Conservation (phyloP, 2,113 vertebrate genomes). For the Mormyrus lacerda region DNA sequence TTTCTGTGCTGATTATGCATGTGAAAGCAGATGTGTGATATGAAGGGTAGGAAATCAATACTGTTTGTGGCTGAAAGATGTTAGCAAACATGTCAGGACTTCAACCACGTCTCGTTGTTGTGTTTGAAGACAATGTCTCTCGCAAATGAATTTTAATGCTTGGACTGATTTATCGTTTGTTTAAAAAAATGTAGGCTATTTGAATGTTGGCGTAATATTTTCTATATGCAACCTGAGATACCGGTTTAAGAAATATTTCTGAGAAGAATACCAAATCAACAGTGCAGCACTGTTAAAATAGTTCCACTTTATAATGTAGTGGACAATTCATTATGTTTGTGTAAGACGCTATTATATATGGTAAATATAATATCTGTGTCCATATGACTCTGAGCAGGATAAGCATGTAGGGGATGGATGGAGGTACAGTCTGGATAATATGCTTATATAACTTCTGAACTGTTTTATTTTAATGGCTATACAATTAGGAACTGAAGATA, state of each 20-base stretch:
- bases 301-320: background rate
- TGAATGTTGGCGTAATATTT: background rate
- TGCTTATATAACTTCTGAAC: background rate
- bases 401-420: background rate
- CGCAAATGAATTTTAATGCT: conserved; percentile 29
- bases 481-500: background rate
- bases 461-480: background rate
- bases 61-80: conserved; percentile 37
- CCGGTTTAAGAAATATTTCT: background rate
- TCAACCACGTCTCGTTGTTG: background rate
- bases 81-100: conserved; percentile 38
- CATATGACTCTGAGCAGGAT: background rate
- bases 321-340: background rate
- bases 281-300: background rate
- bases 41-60: conserved; percentile 32
- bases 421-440: background rate
- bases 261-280: background rate
- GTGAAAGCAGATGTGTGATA: conserved; percentile 39
- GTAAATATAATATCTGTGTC: background rate
- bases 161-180: conserved; percentile 41
- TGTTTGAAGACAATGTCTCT: conserved; percentile 35
- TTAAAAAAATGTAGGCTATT: background rate
- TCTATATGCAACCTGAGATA: background rate
- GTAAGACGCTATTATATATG: background rate
- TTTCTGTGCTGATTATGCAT: conserved; percentile 25